Base-by-base conservation (phyloP, 2,113 vertebrate species). In the Phalacrocorax carbo region DNA sequence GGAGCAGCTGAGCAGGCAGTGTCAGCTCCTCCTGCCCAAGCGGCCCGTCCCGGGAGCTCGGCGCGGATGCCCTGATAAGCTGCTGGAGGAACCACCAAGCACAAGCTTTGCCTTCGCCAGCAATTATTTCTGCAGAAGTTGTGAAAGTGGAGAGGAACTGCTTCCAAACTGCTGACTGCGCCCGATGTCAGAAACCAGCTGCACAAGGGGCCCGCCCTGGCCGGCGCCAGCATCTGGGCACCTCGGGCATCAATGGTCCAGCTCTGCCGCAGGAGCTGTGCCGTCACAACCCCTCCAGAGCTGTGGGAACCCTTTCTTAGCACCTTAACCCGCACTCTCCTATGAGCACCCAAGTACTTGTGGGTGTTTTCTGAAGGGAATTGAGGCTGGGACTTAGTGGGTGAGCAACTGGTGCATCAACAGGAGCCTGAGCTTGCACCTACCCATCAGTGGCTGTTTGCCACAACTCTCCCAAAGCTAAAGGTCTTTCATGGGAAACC, bases 201-300 rank as follows among this genome's bases (percentile, higher is more conserved):
- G 38, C 34, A 30, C 34, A 29, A 57, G 46, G 44, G 36, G 18
- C 65, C 85, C 4, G 3, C 42, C 55, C 42, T 7, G 7, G 48
- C 32, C 0, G 0, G 34, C 4, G 7, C 23, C 4, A 5, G 75
- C 62, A 30, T 38, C 66, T 5, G 1, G 10, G 25, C n/a, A 40
- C 61, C 61, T 71, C 1, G 0, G 27, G 29, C 32, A 46, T 25
- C 66, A 29, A 1, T 10, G 49, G 25, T 69, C 38, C 68, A n/a
- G 68, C 44, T 58, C 46, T 92, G 70, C 49, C 4, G 1, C 34
- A 16, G 55, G 10, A 32, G 29, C 64, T 3, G 6, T 77, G 49
- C 46, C 11, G 4, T 49, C 46, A 13, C 68, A 82, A 4, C 32
- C n/a, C n/a, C 49, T 86, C n/a, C 58, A 72, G 77, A 77, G 38